Base-by-base conservation (phyloP, 2,797 vertebrate genomes). In the Balearica regulorum region DNA sequence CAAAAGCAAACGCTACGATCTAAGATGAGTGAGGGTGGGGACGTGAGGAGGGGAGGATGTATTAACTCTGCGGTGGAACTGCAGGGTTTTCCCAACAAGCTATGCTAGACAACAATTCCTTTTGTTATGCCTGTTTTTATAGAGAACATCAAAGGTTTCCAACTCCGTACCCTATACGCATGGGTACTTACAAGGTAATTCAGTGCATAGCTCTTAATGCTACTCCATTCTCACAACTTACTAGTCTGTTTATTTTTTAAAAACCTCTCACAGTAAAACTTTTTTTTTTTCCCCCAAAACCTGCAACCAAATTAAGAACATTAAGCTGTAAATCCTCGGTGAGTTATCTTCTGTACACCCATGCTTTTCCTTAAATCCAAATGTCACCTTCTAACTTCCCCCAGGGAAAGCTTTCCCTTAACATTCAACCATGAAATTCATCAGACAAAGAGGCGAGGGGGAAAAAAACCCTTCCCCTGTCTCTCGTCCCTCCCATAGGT, bases 401-500 rank as follows among this genome's bases (percentile, higher is more conserved):
- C 17, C 41, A 44, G 48, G 55, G 72, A 69, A 93, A 77, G 20
- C 8, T 31, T 84, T 71, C 84, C 69, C 46, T 53, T 83, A 82
- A 96, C 76, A 54, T 64, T 94, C 93, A 77, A 66, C 77, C 89
- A 81, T 13, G 37, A 46, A 94, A 94, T 87, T 55, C 39, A 35
- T 10, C 39, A 49, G 82, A 84, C 49, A 82, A 79, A 28, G 31
- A 53, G 58, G 7, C 0, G 0, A 68, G 31, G 61, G 4, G 21
- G 19, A 37, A 70, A 76, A 87, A 94, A 86, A 43, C 22, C 76
- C n/a, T n/a, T 62, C 43, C 31, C 29, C 44, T 60, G n/a, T 68
- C 58, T 81, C 49, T n/a, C 29, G 18, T 44, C 78, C 71, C 26
- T 57, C 60, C n/a, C 78, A 11, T 13, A 33, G 88, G 73, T 48